A percentile compares a stretch with the other conserved stretches of the same genome.
Evolutionary conservation across 2,888 invertebrate genomes (phyloP).

Genomic region (Tanytarsus gracilentus): DNA sequence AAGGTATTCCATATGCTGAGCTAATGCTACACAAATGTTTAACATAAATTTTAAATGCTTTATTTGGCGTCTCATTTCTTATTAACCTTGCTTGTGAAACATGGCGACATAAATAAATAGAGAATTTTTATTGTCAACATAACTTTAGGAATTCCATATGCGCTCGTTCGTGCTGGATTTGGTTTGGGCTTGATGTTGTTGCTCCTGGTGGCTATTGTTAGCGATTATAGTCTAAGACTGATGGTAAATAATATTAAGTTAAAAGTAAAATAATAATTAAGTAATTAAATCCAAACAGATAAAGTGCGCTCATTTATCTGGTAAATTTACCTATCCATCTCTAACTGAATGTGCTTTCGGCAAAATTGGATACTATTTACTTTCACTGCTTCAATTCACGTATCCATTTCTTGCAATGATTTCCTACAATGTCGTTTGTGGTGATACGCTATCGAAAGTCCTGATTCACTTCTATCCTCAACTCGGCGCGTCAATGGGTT

Average conservation of each 20-base stretch:
- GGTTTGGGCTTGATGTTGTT: constrained; percentile 64
- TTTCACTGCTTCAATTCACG: constrained; percentile 67
- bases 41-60: background rate
- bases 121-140: background rate
- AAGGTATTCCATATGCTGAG: too few relatives aligned
- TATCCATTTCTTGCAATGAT: constrained; percentile 84
- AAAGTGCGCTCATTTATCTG: constrained; percentile 56
- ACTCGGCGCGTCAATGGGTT: constrained; percentile 43
- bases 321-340: constrained; percentile 63
- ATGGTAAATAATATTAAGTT: constrained; percentile 52
- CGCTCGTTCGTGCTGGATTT: constrained; percentile 69
- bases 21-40: too few relatives aligned
- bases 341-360: constrained; percentile 76
- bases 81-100: too few relatives aligned
- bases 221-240: constrained; percentile 71
- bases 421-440: constrained; percentile 79
- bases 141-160: constrained; percentile 61
- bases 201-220: constrained; percentile 61
- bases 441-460: constrained; percentile 76
- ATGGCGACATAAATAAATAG: background rate
- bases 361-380: constrained; percentile 62
- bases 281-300: constrained; percentile 10
- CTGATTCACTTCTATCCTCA: constrained; percentile 56
- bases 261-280: background rate
- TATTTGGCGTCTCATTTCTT: too few relatives aligned